phyloP scores from a whole-genome alignment of 2,888 invertebrate genomes.

The Nomada fabriciana region DNA sequence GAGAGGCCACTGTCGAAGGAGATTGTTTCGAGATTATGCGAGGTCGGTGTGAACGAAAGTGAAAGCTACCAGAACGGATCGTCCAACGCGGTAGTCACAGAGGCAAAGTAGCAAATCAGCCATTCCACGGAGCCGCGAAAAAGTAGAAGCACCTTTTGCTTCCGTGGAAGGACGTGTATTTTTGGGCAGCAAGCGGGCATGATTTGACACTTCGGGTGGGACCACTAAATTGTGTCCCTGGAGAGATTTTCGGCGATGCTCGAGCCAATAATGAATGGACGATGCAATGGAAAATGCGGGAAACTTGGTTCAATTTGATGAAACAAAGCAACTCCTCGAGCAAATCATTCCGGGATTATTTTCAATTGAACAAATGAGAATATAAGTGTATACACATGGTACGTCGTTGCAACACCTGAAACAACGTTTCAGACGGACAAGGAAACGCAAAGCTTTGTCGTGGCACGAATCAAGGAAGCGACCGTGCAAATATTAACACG shows the following conservation, averaged over 20 bases:
- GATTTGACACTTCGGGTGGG: no score
- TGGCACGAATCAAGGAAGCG: slow-evolving; percentile 15
- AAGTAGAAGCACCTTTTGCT: background rate
- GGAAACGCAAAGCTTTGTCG: background rate
- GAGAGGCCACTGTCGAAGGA: slow-evolving; percentile 16
- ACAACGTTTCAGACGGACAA: background rate
- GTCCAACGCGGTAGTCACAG: slow-evolving; percentile 28
- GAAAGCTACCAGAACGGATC: slow-evolving; percentile 62
- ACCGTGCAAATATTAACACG: background rate
- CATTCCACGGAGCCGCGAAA: background rate
- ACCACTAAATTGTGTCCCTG: background rate
- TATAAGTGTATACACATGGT: background rate
- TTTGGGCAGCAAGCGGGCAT: background rate
- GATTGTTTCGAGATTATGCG: slow-evolving; percentile 56
- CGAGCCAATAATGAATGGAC: background rate
- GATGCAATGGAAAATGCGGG: background rate
- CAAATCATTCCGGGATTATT: background rate
- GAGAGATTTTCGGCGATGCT: background rate
- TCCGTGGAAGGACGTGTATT: slow-evolving; percentile 14
- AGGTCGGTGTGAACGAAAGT: slow-evolving; percentile 61
- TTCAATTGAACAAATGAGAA: background rate
- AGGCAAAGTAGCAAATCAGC: slow-evolving; percentile 19
- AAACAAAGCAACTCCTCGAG: no score
- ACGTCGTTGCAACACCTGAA: background rate
- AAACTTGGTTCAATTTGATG: background rate